Conservation (phyloP, 2,113 vertebrate species). For the Sinocyclocheilus grahami region DNA sequence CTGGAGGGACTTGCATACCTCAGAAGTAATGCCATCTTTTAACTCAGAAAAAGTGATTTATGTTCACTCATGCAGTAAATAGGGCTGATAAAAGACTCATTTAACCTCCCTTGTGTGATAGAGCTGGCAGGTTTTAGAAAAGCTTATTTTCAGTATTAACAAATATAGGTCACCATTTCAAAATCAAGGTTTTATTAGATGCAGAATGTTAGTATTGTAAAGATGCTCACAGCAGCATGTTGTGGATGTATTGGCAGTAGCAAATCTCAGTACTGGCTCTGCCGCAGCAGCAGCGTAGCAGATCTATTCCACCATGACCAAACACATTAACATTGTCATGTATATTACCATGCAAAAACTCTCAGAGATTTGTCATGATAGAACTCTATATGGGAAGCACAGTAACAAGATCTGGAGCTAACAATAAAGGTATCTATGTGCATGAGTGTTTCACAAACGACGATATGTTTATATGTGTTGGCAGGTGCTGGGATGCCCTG, state of each 20-base stretch:
- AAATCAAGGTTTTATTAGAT: neutral
- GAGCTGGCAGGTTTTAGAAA: neutral
- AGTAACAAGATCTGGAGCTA: neutral
- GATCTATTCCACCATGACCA: too few relatives aligned
- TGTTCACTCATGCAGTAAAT: constrained; percentile 42
- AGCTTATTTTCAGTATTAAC: neutral
- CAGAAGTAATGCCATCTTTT: constrained; percentile 34
- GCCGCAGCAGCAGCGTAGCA: too few relatives aligned
- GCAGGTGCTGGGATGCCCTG: constrained; percentile 75
- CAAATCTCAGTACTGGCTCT: too few relatives aligned
- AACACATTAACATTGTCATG: too few relatives aligned
- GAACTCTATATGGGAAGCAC: neutral
- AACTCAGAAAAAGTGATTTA: constrained; percentile 16
- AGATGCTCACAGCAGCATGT: neutral
- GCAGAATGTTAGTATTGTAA: neutral
- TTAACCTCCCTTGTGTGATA: constrained; percentile 6
- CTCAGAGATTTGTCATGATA: too few relatives aligned
- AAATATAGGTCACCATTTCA: too few relatives aligned
- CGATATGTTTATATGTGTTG: neutral
- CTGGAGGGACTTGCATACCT: constrained; percentile 22
- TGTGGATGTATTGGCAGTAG: too few relatives aligned
- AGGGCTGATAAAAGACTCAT: constrained; percentile 8
- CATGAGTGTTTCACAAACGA: neutral
- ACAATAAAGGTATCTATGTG: neutral
- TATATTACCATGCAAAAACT: too few relatives aligned